phyloP scores from a whole-genome alignment of 2,888 invertebrate genomes.

The Dendrolimus houi region DNA sequence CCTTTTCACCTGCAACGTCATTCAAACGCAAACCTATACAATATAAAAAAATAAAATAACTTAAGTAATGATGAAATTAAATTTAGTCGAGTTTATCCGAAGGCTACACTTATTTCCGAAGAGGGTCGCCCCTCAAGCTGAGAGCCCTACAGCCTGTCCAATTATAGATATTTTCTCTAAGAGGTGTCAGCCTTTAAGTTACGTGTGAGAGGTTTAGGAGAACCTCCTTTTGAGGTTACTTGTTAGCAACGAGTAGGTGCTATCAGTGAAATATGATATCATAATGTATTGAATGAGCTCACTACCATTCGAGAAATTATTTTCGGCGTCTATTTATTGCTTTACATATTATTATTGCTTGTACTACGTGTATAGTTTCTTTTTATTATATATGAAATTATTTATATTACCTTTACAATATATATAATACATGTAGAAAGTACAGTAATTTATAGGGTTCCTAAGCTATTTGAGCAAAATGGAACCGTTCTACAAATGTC shows the following conservation, averaged over 20 bases:
- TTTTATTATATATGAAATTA: too few relatives aligned
- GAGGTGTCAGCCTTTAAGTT: conserved; percentile 32
- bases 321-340: neutral
- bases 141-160: conserved; percentile 57
- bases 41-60: too few relatives aligned
- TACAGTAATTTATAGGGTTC: too few relatives aligned
- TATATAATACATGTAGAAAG: too few relatives aligned
- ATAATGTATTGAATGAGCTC: neutral
- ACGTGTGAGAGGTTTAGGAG: conserved; percentile 16
- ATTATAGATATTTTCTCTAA: conserved; percentile 58
- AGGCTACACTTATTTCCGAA: conserved; percentile 43
- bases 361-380: too few relatives aligned
- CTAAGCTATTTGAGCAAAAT: too few relatives aligned
- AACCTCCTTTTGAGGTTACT: neutral
- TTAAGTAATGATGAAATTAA: too few relatives aligned
- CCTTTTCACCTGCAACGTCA: too few relatives aligned
- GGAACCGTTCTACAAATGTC: too few relatives aligned
- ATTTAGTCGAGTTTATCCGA: conserved; percentile 18
- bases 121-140: conserved; percentile 57
- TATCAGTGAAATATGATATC: neutral
- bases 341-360: neutral
- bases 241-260: neutral
- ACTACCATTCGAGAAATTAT: neutral
- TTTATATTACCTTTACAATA: too few relatives aligned
- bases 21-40: too few relatives aligned